A percentile compares a stretch with the other conserved stretches of the same genome.
phyloP scores from a whole-genome alignment of 2,113 vertebrate species.

The Illadopsis cleaveri region DNA sequence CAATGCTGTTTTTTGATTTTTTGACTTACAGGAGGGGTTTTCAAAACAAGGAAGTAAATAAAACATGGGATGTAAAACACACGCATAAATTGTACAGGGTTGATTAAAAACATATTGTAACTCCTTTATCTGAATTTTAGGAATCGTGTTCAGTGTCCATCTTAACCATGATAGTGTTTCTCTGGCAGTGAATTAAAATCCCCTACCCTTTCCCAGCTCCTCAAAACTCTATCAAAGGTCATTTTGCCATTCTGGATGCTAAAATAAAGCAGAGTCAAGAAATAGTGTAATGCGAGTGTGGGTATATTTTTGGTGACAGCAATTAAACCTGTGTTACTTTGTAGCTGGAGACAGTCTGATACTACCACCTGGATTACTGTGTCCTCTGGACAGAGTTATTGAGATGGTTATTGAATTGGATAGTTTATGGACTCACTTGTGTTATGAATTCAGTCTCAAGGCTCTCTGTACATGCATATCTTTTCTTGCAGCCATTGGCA shows the following conservation, averaged over 20 bases:
- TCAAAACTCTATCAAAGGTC: neutral
- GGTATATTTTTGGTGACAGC: neutral
- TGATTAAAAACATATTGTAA: neutral
- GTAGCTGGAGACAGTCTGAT: neutral
- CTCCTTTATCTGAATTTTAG: neutral
- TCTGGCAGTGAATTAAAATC: neutral
- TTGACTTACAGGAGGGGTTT: neutral
- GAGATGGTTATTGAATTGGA: neutral
- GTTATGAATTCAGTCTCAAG: neutral
- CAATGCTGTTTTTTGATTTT: neutral
- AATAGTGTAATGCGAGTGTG: neutral
- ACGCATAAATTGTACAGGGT: neutral
- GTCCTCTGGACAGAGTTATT: neutral
- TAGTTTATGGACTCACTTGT: neutral
- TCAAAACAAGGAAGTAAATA: neutral
- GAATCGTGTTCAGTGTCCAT: accelerated
- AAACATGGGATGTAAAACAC: neutral
- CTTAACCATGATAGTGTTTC: neutral
- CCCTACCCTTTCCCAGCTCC: accelerated
- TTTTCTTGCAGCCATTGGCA: neutral
- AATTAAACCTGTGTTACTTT: neutral
- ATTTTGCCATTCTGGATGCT: neutral
- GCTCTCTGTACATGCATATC: neutral
- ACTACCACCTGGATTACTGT: neutral
- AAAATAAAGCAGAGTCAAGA: neutral